These are phyloP conservation scores for Trichogramma pretiosum DNA, from an alignment of 1,140 invertebrate genomes.

Conservation along the genomic window DNA sequence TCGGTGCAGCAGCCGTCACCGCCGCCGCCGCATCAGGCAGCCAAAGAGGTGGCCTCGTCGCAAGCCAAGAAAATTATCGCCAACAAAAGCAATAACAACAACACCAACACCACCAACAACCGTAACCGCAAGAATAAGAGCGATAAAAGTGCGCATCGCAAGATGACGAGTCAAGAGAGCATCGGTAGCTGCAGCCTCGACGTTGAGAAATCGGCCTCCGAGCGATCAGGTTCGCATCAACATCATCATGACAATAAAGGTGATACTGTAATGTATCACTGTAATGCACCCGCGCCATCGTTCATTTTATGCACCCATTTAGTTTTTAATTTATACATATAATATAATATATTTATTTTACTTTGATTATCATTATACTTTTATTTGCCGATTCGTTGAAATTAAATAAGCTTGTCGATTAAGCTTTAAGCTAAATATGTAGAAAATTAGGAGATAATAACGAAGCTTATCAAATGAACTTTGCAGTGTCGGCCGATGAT, in stretches of 20 bases:
- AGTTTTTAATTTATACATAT: background rate
- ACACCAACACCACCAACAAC: slow-evolving; percentile 5
- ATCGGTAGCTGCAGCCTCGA: slow-evolving; percentile 77
- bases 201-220: slow-evolving; percentile 66
- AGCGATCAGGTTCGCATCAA: slow-evolving; percentile 61
- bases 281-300: no score
- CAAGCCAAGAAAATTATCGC: background rate
- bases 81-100: background rate
- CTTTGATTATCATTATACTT: no score
- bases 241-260: no score
- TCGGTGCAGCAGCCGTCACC: background rate
- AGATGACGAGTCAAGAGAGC: slow-evolving; percentile 49
- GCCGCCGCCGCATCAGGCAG: background rate
- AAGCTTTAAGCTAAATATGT: no score
- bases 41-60: background rate
- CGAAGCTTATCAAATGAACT: no score
- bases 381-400: no score
- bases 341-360: no score
- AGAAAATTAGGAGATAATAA: no score
- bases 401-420: no score
- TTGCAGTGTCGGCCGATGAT: no score
- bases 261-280: no score
- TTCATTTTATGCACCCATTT: background rate
- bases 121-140: background rate
- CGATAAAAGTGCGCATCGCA: slow-evolving; percentile 30